phyloP scores from a whole-genome alignment of 2,113 vertebrate species.

The Sisor rabdophorus region DNA sequence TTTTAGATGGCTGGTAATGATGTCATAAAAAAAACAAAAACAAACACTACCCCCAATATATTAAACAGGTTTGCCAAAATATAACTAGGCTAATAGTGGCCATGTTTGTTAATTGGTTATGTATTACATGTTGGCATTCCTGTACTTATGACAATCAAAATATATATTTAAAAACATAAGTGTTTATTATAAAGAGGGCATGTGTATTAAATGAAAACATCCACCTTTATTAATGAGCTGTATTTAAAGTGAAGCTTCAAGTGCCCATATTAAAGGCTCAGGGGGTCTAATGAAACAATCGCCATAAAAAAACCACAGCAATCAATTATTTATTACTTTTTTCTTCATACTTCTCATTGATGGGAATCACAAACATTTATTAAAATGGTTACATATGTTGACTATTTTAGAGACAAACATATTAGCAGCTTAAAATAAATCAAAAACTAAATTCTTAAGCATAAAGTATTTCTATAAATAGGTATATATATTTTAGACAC shows the following conservation, averaged over 20 bases:
- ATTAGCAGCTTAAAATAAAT: not conserved
- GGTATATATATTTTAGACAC: too few relatives aligned
- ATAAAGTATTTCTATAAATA: too few relatives aligned
- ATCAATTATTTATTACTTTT: not conserved
- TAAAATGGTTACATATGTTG: not conserved
- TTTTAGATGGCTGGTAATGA: not conserved
- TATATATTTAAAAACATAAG: not conserved
- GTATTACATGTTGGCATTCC: too few relatives aligned
- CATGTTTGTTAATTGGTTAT: not conserved
- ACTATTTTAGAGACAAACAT: not conserved
- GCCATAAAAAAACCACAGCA: not conserved
- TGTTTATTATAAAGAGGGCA: not conserved
- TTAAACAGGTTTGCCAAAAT: not conserved
- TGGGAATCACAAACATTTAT: not conserved
- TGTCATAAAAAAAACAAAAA: not conserved
- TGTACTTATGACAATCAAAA: not conserved
- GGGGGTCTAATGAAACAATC: not conserved
- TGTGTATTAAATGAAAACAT: not conserved
- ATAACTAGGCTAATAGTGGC: not conserved
- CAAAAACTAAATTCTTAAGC: not conserved
- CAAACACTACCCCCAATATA: not conserved
- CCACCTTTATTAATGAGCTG: conserved; percentile 3
- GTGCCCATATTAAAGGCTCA: not conserved
- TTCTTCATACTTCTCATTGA: not conserved
- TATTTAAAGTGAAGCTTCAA: too few relatives aligned